These are phyloP conservation scores for Stictonetta naevosa DNA, from an alignment of 2,113 vertebrate genomes.

Conservation along the genomic window DNA sequence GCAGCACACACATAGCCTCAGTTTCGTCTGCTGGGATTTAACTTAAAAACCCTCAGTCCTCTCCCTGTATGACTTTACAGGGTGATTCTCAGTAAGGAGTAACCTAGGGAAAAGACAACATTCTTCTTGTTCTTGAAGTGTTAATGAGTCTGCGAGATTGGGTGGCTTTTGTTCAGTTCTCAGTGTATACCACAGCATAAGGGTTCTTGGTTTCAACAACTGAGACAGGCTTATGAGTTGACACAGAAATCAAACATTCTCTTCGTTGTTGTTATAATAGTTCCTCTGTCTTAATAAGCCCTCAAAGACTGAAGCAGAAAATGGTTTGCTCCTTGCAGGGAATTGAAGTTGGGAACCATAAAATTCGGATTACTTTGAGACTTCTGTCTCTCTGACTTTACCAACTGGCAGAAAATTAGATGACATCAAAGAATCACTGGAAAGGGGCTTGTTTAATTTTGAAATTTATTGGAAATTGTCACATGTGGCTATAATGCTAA, in stretches of 20 bases:
- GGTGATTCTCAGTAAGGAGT: neutral
- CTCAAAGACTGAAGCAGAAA: slow-evolving; percentile 10
- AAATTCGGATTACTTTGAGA: slow-evolving; percentile 33
- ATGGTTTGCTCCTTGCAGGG: neutral
- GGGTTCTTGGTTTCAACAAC: neutral
- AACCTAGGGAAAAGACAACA: neutral
- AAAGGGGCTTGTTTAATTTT: slow-evolving; percentile 14
- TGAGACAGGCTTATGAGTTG: neutral
- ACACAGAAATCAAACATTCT: slow-evolving; percentile 24
- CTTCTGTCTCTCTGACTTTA: neutral
- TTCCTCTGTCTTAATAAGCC: slow-evolving; percentile 25
- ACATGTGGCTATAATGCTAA: neutral
- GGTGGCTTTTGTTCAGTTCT: neutral
- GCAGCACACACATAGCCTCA: neutral
- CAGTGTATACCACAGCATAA: neutral
- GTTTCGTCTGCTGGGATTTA: neutral
- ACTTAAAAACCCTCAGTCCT: neutral
- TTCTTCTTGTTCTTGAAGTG: neutral
- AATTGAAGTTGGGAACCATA: slow-evolving; percentile 14
- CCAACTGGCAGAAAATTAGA: slow-evolving; percentile 20
- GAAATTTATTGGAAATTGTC: slow-evolving; percentile 4
- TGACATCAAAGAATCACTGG: slow-evolving; percentile 11
- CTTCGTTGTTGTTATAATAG: neutral
- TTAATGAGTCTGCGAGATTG: neutral
- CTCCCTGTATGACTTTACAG: neutral